Percentiles rank a stretch among this genome's conserved stretches.
These are phyloP conservation scores for Brachionus angularis DNA, from an alignment of 1,140 invertebrate species.

Conservation along the genomic window DNA sequence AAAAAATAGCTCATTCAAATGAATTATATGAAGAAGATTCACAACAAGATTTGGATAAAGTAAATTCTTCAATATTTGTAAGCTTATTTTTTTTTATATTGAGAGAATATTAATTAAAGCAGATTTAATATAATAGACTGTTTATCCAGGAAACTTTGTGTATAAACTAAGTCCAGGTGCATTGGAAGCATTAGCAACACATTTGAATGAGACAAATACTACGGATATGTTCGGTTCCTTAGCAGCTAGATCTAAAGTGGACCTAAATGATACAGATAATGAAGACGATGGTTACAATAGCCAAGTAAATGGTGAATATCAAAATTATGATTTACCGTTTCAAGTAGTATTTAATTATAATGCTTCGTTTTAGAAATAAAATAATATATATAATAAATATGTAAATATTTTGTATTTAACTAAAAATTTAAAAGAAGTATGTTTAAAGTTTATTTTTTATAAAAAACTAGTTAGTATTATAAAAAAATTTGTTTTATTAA, in stretches of 20 bases:
- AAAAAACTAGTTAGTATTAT: no score
- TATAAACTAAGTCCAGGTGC: slow-evolving; percentile 22
- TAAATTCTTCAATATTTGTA: slow-evolving; percentile 24
- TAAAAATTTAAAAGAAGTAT: no score
- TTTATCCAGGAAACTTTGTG: slow-evolving; percentile 28
- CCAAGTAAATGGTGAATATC: no score
- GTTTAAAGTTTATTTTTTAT: no score
- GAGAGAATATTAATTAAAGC: neutral
- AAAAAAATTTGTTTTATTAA: no score
- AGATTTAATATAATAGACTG: neutral
- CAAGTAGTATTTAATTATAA: slow-evolving; percentile 30
- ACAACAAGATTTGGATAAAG: neutral
- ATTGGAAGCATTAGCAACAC: slow-evolving; percentile 7
- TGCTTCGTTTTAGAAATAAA: slow-evolving; percentile 29
- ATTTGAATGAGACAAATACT: neutral
- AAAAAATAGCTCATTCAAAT: slow-evolving; percentile 14
- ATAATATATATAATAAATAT: no score
- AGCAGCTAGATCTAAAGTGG: neutral
- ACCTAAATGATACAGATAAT: neutral
- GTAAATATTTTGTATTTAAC: no score
- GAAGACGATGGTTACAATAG: neutral
- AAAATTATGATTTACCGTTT: neutral
- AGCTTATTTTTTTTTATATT: neutral
- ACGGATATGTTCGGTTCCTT: neutral
- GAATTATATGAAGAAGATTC: neutral